Base-by-base conservation (phyloP, 2,888 invertebrate genomes). In the Zygothrica quintamaculata region DNA sequence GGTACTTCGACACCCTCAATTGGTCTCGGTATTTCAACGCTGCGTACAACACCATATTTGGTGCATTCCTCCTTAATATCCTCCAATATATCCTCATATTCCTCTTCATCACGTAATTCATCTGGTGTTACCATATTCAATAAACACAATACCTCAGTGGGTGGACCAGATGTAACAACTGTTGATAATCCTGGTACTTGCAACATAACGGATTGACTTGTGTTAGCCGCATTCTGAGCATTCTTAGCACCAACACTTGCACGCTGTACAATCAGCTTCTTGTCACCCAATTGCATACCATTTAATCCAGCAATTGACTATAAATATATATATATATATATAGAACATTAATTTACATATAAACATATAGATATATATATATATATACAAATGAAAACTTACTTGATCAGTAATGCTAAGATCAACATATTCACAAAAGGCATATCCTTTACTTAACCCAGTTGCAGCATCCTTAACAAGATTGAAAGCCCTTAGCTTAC, bases 361-460 rank as follows among this genome's bases (percentile, higher is more conserved):
- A n/a, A n/a, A n/a, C n/a, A 88, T 44, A 61, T 77, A n/a, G n/a
- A n/a, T n/a, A n/a, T n/a, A n/a, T n/a, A n/a, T n/a, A n/a, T n/a
- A n/a, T n/a, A n/a, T n/a, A n/a, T n/a, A n/a, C n/a, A 1, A 12
- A 1, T 1, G 1, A 8, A 1, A n/a, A 22, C 78, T 90, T 92
- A 97, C 97, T 94, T 98, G 98, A 92, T 99, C 99, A 8, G 99
- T 99, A 93, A 99, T 97, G 46, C 96, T 95, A 64, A 97, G 96
- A 90, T 99, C 99, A 77, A 98, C 96, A 92, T 99, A 99, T 93
- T 99, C 99, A 91, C 99, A 99, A 93, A 99, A 99, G n/a, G 99
- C 99, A 92, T 99, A 99, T 25, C 99, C 99, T 92, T 99, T 99
- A 90, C 98, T 98, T 48, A 99, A 93, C 29, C 99, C 99, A 58